Percentiles rank a stretch among this genome's conserved stretches.
phyloP scores from a whole-genome alignment of 2,113 vertebrate species.

The Hippocampus barbouri region DNA sequence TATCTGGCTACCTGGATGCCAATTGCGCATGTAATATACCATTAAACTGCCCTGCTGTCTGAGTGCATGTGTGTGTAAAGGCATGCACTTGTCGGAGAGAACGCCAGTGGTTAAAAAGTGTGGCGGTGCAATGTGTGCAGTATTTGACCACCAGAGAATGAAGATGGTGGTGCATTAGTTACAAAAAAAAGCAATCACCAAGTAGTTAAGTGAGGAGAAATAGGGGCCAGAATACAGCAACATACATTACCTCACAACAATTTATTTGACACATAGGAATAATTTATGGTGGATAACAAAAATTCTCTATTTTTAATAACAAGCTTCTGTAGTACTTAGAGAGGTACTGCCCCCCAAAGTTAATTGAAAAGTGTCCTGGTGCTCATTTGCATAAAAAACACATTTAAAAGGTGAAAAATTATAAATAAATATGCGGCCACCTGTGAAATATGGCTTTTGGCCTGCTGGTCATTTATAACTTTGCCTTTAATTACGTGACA shows the following conservation, averaged over 20 bases:
- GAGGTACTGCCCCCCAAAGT: conserved; percentile 66
- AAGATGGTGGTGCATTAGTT: conserved; percentile 21
- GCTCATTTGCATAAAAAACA: conserved; percentile 76
- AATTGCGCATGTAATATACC: conserved; percentile 56
- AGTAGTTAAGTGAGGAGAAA: conserved; percentile 45
- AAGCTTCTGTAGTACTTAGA: conserved; percentile 57
- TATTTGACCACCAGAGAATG: not conserved
- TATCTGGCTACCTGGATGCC: conserved; percentile 44
- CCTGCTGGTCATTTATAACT: conserved; percentile 75
- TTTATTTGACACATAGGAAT: conserved; percentile 59
- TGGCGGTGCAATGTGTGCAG: conserved; percentile 18
- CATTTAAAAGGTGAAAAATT: conserved; percentile 74
- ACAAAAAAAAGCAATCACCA: conserved; percentile 47
- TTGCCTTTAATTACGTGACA: conserved; percentile 76
- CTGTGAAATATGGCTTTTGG: conserved; percentile 75
- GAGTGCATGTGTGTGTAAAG: conserved; percentile 16
- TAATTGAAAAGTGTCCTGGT: conserved; percentile 73
- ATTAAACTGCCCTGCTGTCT: conserved; percentile 43
- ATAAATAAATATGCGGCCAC: conserved; percentile 73
- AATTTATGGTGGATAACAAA: conserved; percentile 67
- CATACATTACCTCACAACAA: conserved; percentile 49
- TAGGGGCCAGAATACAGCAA: conserved; percentile 30
- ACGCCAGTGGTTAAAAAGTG: conserved; percentile 12
- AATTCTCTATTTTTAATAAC: conserved; percentile 66
- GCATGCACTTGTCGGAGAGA: not conserved